phyloP scores from a whole-genome alignment of 2,113 vertebrate species.

The Gallinago paraguaiae region DNA sequence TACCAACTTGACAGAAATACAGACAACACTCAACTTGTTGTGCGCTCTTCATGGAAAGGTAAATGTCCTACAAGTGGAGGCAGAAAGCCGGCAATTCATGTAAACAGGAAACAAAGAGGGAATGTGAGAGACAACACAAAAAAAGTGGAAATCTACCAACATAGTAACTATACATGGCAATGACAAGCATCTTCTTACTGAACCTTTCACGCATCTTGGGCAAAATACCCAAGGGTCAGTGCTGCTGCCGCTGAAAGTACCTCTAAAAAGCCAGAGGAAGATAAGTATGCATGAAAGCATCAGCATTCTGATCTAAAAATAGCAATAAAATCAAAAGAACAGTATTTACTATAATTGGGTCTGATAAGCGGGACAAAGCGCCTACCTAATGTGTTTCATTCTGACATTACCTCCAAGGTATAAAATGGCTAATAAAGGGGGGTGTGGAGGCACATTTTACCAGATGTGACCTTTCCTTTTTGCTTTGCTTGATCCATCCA shows the following conservation, averaged over 20 bases:
- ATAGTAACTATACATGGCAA: not conserved
- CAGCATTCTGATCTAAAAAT: not conserved
- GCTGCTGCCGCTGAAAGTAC: not conserved
- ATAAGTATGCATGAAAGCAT: not conserved
- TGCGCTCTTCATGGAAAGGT: not conserved
- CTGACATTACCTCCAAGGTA: not conserved
- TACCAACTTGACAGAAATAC: not conserved
- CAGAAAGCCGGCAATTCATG: not conserved
- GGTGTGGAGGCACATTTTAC: not conserved
- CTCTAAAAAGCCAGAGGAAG: not conserved
- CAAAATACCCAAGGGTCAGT: not conserved
- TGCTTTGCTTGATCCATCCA: not conserved
- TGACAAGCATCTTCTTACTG: not conserved
- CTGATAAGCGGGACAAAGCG: not conserved
- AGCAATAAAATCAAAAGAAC: not conserved
- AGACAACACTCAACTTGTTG: not conserved
- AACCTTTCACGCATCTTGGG: not conserved
- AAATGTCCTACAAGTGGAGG: not conserved
- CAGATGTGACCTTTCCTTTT: not conserved
- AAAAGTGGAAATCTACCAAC: not conserved
- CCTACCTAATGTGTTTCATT: not conserved
- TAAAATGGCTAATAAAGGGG: not conserved
- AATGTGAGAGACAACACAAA: not conserved
- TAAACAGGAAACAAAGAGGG: not conserved
- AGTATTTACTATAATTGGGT: not conserved